Conservation (phyloP, 1,140 invertebrate genomes). For the Hypsibius dujardini region DNA sequence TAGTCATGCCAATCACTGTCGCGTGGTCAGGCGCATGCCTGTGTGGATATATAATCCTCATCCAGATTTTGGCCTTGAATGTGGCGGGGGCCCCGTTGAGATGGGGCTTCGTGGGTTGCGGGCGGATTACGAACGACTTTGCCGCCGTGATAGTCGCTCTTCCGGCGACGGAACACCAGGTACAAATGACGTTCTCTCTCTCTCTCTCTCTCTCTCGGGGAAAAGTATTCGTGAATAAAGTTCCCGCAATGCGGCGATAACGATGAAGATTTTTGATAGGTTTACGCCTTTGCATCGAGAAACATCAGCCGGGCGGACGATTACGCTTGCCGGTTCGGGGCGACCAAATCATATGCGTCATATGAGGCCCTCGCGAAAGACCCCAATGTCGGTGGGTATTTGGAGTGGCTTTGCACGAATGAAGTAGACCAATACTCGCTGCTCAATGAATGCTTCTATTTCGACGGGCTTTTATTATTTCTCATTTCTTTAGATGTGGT, state of each 20-base stretch:
- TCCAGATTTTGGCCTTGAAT: too few relatives aligned
- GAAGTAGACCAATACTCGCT: too few relatives aligned
- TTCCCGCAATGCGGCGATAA: conserved; percentile 39
- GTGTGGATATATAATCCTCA: too few relatives aligned
- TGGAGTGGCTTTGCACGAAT: too few relatives aligned
- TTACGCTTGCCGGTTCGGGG: conserved; percentile 52
- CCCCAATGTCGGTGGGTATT: conserved; percentile 48
- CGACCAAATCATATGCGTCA: conserved; percentile 48
- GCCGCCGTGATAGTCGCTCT: conserved; percentile 43
- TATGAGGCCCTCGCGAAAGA: conserved; percentile 56
- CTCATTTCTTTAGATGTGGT: conserved; percentile 47
- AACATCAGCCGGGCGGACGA: too few relatives aligned
- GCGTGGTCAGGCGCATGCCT: too few relatives aligned
- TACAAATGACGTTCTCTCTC: conserved; percentile 22
- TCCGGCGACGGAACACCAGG: conserved; percentile 45
- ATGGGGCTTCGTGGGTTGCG: conserved; percentile 55
- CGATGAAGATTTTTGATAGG: conserved; percentile 49
- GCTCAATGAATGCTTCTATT: background rate
- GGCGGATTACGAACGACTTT: conserved; percentile 61
- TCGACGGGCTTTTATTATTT: background rate
- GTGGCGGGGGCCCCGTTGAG: too few relatives aligned
- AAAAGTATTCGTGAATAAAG: background rate
- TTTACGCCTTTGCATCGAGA: too few relatives aligned
- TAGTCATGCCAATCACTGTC: too few relatives aligned
- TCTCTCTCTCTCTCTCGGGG: background rate